Conservation (phyloP, 1,140 invertebrate genomes). For the Colletes gigas region DNA sequence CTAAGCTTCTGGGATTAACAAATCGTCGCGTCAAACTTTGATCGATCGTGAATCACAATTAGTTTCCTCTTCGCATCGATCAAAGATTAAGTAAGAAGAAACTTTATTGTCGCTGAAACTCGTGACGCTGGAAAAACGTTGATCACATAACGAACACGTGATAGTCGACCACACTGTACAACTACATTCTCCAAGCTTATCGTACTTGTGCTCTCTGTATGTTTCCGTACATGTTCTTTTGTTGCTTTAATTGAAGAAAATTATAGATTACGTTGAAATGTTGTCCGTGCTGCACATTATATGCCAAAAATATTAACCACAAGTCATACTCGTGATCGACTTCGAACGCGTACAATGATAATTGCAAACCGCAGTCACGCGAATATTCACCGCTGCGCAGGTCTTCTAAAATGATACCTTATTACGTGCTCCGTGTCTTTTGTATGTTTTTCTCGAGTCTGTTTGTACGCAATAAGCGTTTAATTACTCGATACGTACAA, state of each 20-base stretch:
- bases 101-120: background rate
- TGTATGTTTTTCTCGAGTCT: background rate
- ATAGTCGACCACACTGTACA: background rate
- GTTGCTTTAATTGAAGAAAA: constrained; percentile 21
- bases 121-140: background rate
- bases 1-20: no score
- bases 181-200: background rate
- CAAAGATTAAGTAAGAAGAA: background rate
- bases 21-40: background rate
- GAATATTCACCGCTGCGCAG: background rate
- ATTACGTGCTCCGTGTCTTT: background rate
- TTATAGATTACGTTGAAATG: constrained; percentile 14
- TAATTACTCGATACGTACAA: background rate
- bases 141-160: background rate
- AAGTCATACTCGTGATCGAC: constrained; percentile 19
- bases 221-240: background rate
- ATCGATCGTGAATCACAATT: background rate
- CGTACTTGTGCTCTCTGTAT: background rate
- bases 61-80: background rate
- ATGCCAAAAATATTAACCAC: constrained; percentile 24
- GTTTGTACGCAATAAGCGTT: background rate
- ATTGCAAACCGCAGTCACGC: constrained; percentile 1
- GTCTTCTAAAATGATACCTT: constrained; percentile 2
- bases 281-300: background rate
- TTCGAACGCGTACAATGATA: constrained; percentile 3